Evolutionary conservation across 1,140 invertebrate genomes (phyloP).

Genomic region (Saccostrea cuccullata): DNA sequence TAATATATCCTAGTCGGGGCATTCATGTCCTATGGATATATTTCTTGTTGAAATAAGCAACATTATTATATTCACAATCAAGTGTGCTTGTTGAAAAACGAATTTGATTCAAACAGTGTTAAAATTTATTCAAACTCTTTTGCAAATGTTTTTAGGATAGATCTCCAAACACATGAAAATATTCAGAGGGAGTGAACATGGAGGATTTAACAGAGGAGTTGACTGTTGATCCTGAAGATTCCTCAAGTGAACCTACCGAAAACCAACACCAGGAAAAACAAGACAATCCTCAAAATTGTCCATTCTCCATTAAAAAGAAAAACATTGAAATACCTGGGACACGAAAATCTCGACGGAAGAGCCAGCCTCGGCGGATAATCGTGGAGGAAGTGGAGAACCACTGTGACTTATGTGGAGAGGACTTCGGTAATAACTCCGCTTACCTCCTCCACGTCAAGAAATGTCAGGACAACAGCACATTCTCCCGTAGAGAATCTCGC

Average conservation of each 20-base stretch:
- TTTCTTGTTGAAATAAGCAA: too few relatives aligned
- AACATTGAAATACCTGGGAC: not conserved
- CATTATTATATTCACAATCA: too few relatives aligned
- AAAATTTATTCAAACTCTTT: too few relatives aligned
- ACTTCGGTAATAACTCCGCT: not conserved
- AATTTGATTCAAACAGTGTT: too few relatives aligned
- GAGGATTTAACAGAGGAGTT: not conserved
- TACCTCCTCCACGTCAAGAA: constrained; percentile 1
- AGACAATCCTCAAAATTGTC: not conserved
- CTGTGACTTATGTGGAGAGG: constrained; percentile 9
- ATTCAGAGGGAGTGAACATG: not conserved
- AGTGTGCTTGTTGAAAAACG: too few relatives aligned
- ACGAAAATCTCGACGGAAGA: not conserved
- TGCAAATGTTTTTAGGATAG: not conserved
- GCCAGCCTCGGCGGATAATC: not conserved
- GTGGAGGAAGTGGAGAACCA: constrained; percentile 2
- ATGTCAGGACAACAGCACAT: not conserved
- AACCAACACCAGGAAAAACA: not conserved
- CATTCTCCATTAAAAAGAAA: not conserved
- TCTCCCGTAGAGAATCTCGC: not conserved
- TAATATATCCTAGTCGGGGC: too few relatives aligned
- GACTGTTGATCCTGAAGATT: not conserved
- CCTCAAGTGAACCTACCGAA: not conserved
- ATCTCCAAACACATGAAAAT: not conserved
- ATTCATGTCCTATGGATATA: too few relatives aligned